Evolutionary conservation across 2,888 invertebrate genomes (phyloP), one percentile per base, ranked within the genome.

Genomic region (Pandemis cinnamomeana): DNA sequence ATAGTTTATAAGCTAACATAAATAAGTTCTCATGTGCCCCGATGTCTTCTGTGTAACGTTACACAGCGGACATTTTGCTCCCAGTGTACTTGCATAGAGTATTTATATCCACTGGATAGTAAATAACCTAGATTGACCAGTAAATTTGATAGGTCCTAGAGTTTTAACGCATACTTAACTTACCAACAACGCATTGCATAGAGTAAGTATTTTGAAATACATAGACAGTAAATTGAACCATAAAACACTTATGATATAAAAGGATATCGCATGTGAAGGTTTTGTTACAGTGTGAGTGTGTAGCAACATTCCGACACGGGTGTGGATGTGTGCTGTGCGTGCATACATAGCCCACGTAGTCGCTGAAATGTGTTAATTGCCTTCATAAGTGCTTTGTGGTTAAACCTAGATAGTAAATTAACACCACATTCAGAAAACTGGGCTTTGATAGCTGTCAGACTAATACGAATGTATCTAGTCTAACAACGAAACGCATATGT

Each of bases 381-480:
- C 27, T 36, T 36, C 27, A 36, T 36, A 36, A 36, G 27, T 36
- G 4, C 27, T 4, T 36, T 36, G 27, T 36, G 27, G 27, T 36
- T 4, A 36, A 36, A 64, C 11, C 4, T 46, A 64, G 46, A 64
- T 5, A 58, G 11, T 20, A 58, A 7, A 15, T 77, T 51, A 13
- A 51, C 51, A 13, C 51, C 77, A 55, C 51, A 58, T 69, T 74
- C 63, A 11, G 44, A 46, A 20, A 36, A 48, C 27, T 48, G 36
- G 46, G 51, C 36, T 66, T 48, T 36, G 41, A 36, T 36, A 2
- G 5, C 2, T 7, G 36, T 48, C 20, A 27, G 13, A 46, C 46
- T 11, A 46, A 46, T 10, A 46, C 46, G 10, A 11, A 36, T 36
- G 27, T 36, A 36, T 36, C 27, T 36, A 36, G 27, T 36, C 27